Percentiles rank a stretch among this genome's conserved stretches.
phyloP scores from a whole-genome alignment of 2,113 vertebrate genomes.

The Falco punctatus region DNA sequence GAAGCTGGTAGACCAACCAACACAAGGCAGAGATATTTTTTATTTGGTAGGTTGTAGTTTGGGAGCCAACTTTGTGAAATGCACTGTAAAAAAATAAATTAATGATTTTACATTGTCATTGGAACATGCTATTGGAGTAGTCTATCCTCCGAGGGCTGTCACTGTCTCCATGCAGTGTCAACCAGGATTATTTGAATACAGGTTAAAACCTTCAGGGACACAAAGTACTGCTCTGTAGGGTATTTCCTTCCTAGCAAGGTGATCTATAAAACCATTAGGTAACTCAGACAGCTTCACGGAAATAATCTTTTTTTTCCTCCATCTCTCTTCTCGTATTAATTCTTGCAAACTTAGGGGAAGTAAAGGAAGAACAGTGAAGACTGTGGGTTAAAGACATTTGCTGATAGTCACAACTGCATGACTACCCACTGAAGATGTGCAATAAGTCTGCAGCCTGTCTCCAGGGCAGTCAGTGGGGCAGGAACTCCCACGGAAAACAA shows the following conservation, averaged over 20 bases:
- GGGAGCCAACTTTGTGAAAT: not conserved
- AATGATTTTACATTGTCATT: not conserved
- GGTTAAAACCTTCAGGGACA: not conserved
- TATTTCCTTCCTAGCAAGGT: not conserved
- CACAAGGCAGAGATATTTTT: not conserved
- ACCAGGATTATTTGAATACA: not conserved
- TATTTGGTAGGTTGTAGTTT: not conserved
- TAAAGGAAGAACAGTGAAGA: not conserved
- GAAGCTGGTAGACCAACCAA: not conserved
- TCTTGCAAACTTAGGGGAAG: not conserved
- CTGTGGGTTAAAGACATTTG: not conserved
- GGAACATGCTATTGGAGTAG: not conserved
- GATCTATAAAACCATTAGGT: not conserved
- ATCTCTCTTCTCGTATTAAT: not conserved
- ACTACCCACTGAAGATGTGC: not conserved
- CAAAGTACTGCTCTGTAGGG: not conserved
- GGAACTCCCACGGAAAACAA: not conserved
- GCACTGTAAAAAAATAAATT: not conserved
- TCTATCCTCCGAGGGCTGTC: not conserved
- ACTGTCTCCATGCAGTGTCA: not conserved
- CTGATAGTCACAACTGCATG: not conserved
- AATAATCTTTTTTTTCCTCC: not conserved
- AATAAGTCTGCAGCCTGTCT: not conserved
- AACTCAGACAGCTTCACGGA: not conserved
- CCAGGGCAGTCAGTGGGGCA: not conserved